Conservation (phyloP, 1,140 invertebrate genomes). For the Drosophila leontia region DNA sequence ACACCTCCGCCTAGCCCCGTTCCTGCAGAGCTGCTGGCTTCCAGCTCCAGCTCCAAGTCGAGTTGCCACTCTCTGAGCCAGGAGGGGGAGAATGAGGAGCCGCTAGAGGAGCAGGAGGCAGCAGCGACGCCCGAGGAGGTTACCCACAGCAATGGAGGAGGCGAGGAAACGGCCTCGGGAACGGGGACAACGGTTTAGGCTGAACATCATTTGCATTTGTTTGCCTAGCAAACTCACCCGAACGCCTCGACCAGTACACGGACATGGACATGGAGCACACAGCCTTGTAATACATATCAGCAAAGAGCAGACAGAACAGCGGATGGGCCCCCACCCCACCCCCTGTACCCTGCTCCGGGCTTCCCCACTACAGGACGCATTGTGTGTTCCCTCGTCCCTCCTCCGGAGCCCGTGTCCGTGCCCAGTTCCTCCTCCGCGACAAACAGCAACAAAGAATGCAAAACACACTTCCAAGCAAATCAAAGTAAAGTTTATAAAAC, state of each 20-base stretch:
- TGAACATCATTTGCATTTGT: conserved; percentile 45
- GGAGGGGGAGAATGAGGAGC: neutral
- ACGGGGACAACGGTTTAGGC: conserved; percentile 55
- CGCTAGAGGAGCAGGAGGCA: neutral
- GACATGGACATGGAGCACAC: conserved; percentile 12
- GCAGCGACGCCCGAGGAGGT: neutral
- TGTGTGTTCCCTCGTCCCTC: conserved; percentile 1
- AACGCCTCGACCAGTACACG: conserved; percentile 1
- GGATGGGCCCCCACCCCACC: conserved; percentile 5
- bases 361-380: conserved; percentile 33
- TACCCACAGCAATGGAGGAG: neutral
- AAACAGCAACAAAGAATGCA: conserved; percentile 27
- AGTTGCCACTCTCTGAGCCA: conserved; percentile 1
- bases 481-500: conserved; percentile 72
- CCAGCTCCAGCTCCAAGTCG: conserved; percentile 6
- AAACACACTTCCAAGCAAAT: conserved; percentile 60
- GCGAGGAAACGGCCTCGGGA: neutral
- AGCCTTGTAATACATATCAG: conserved; percentile 58
- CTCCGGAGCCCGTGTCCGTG: neutral
- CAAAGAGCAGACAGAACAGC: conserved; percentile 8
- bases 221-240: conserved; percentile 48
- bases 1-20: conserved; percentile 11
- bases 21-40: conserved; percentile 1
- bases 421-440: neutral
- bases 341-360: conserved; percentile 21